Percentiles rank a stretch among this genome's conserved stretches.
These are phyloP conservation scores for Coryphaenoides rupestris DNA, from an alignment of 2,113 vertebrate genomes.

Conservation along the genomic window DNA sequence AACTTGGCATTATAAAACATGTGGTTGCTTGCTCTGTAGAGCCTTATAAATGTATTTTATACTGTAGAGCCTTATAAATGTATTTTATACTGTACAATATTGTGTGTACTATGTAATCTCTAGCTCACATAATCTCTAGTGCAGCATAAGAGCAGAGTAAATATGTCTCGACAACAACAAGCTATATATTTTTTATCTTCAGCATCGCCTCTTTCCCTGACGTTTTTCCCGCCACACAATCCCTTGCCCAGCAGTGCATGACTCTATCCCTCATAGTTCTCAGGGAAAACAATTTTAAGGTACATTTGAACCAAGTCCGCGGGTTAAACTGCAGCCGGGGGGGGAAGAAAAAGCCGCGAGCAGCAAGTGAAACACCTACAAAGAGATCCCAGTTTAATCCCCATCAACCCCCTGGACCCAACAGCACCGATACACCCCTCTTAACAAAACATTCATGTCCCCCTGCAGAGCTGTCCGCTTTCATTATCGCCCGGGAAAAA, in stretches of 20 bases:
- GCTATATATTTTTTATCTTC: too few relatives aligned
- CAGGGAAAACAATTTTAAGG: conserved; percentile 16
- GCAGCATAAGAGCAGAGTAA: too few relatives aligned
- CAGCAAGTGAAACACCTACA: conserved; percentile 37
- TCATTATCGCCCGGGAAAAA: conserved; percentile 42
- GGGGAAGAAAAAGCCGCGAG: conserved; percentile 25
- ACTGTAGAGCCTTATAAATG: too few relatives aligned
- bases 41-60: too few relatives aligned
- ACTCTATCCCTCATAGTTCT: conserved; percentile 19
- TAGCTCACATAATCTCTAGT: too few relatives aligned
- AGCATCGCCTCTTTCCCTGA: too few relatives aligned
- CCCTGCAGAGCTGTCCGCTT: conserved; percentile 47
- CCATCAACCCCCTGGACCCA: conserved; percentile 26
- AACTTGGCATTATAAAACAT: too few relatives aligned
- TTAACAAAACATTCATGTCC: conserved; percentile 52
- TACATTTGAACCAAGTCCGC: conserved; percentile 24
- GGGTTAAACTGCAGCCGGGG: conserved; percentile 18
- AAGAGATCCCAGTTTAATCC: conserved; percentile 24
- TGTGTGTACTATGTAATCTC: too few relatives aligned
- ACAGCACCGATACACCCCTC: conserved; percentile 11
- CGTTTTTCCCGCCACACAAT: neutral
- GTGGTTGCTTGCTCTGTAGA: too few relatives aligned
- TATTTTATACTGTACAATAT: too few relatives aligned
- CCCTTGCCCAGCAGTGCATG: conserved; percentile 29
- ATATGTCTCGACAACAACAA: too few relatives aligned